phyloP scores from a whole-genome alignment of 1,140 invertebrate genomes.

The Drosophila pallidifrons region DNA sequence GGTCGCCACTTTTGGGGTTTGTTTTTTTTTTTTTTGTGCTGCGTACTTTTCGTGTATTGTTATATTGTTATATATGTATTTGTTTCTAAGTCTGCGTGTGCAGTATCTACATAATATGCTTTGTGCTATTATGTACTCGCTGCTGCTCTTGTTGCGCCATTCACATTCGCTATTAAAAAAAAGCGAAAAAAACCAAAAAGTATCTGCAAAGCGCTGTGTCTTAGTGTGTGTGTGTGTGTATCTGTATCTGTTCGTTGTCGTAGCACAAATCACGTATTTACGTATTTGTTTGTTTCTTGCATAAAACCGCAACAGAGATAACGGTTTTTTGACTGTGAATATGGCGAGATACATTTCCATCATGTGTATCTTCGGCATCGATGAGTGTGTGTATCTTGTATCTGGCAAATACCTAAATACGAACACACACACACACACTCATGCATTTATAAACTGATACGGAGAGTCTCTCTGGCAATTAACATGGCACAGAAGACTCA shows the following conservation, averaged over 20 bases:
- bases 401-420: slow-evolving; percentile 49
- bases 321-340: slow-evolving; percentile 42
- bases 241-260: slow-evolving; percentile 21
- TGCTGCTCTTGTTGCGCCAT: slow-evolving; percentile 27
- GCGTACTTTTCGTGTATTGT: slow-evolving; percentile 19
- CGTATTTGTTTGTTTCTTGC: slow-evolving; percentile 63
- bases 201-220: slow-evolving; percentile 36
- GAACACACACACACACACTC: slow-evolving; percentile 12
- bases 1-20: slow-evolving; percentile 41
- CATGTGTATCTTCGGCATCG: slow-evolving; percentile 12
- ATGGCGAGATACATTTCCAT: slow-evolving; percentile 31
- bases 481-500: slow-evolving; percentile 36
- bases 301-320: slow-evolving; percentile 58
- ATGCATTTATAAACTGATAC: slow-evolving; percentile 55
- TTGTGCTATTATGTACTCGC: slow-evolving; percentile 39
- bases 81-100: slow-evolving; percentile 19
- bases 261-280: slow-evolving; percentile 69
- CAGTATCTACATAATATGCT: slow-evolving; percentile 18
- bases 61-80: slow-evolving; percentile 21
- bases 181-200: slow-evolving; percentile 15
- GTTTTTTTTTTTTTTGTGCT: slow-evolving; percentile 23
- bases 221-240: slow-evolving; percentile 36
- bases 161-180: slow-evolving; percentile 30
- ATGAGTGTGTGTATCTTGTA: slow-evolving; percentile 45
- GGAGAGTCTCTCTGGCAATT: slow-evolving; percentile 44